Evolutionary conservation across 2,888 invertebrate species (phyloP).

Genomic region (Cylloceria caligata): DNA sequence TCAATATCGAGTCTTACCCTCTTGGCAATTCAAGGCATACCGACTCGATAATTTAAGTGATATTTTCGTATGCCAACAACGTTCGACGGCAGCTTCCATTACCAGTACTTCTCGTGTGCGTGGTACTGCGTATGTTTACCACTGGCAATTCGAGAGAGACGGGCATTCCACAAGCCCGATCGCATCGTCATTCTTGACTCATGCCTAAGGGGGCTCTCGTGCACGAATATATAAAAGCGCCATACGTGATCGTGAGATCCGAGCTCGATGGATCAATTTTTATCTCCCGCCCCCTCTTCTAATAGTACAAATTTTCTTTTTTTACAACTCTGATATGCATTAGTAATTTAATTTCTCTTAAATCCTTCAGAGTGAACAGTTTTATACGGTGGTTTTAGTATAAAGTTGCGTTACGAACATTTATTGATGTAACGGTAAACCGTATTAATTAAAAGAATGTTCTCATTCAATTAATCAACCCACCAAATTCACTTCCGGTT

Average conservation of each 20-base stretch:
- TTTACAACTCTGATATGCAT: background rate
- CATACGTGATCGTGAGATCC: background rate
- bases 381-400: no score
- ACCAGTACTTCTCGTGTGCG: background rate
- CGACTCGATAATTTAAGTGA: constrained; percentile 39
- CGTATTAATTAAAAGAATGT: no score
- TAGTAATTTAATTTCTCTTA: background rate
- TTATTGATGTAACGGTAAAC: no score
- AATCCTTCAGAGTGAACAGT: no score
- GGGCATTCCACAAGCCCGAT: constrained; percentile 10
- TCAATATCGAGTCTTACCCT: background rate
- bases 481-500: no score
- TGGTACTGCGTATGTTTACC: no score
- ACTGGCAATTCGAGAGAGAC: background rate
- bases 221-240: background rate
- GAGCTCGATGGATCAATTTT: background rate
- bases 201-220: background rate
- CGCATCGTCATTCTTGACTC: constrained; percentile 17
- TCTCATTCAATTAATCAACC: background rate
- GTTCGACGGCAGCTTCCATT: background rate
- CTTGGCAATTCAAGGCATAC: constrained; percentile 31
- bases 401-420: no score
- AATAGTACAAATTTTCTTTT: background rate
- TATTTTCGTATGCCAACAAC: constrained; percentile 7
- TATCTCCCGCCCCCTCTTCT: background rate